Base-by-base conservation (phyloP, 1,140 invertebrate genomes). In the Xylocopa sonorina region DNA sequence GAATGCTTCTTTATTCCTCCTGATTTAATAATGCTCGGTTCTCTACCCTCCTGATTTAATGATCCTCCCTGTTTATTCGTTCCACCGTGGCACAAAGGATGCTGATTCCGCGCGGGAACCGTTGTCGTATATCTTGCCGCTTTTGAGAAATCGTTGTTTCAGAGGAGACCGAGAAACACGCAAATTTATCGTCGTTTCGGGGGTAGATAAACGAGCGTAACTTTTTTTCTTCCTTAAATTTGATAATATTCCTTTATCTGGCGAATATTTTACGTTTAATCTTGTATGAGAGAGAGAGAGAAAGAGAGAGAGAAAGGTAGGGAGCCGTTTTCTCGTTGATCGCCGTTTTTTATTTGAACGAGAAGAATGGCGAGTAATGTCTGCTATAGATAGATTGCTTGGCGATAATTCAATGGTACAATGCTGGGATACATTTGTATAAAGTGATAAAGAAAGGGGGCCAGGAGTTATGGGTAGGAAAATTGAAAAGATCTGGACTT, bases 1-100 rank as follows among this genome's bases (percentile, higher is more conserved):
- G 69, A 77, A 77, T 50, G 53, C 74, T 48, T 29, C 66, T 77
- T 77, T 77, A 77, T 77, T 69, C 74, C 64, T 58, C n/a, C 53
- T 48, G 74, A 58, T 69, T 77, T 77, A 69, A 77, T 77, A 77
- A 69, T 69, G 74, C 51, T 16, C 24, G 29, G 51, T 55, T 58
- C 64, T 58, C 69, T 77, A 55, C 50, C 29, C 53, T 14, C 10
- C 58, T 69, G 66, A 77, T 77, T 77, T 69, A 69, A 77, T 27
- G 67, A 69, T 7, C 18, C 38, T 12, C 41, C 24, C 21, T 46
- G 29, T n/a, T 53, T 66, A 63, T 63, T 63, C 57, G 32, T 1
- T 32, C 24, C 12, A 10, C 43, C 18, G n/a, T n/a, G 14, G 27
- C 34, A 24, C 16, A 14, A 51, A 55, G 73, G 27, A 67, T 50